Conservation (phyloP, 2,797 vertebrate genomes). For the Sebastes ruberrimus region DNA sequence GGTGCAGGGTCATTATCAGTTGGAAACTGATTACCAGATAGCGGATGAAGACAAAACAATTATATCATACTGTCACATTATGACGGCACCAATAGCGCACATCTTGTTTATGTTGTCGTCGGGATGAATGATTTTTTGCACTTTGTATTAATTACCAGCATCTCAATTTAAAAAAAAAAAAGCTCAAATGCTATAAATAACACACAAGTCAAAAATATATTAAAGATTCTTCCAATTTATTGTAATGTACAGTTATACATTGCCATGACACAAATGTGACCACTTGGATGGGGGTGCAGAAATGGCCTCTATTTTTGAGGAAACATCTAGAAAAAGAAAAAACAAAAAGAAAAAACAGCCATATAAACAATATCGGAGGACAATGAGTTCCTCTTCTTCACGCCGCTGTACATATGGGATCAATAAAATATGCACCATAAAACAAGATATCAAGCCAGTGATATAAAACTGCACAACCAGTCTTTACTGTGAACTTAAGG, state of each 20-base stretch:
- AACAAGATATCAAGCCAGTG: conserved; percentile 77
- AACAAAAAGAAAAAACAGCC: conserved; percentile 64
- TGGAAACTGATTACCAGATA: conserved; percentile 59
- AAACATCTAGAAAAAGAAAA: too few species aligned
- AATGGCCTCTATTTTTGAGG: conserved; percentile 54
- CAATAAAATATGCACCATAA: conserved; percentile 76
- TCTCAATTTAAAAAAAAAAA: neutral
- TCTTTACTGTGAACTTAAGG: conserved; percentile 72
- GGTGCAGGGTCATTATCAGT: conserved; percentile 68
- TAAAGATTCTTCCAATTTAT: conserved; percentile 99
- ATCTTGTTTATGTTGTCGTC: conserved; percentile 30
- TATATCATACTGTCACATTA: conserved; percentile 66
- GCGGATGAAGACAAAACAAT: conserved; percentile 71
- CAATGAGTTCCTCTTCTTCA: conserved; percentile 51
- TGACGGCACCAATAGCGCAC: conserved; percentile 50
- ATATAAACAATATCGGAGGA: conserved; percentile 78
- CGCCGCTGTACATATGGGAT: conserved; percentile 72
- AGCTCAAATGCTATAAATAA: conserved; percentile 37
- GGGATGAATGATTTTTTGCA: neutral
- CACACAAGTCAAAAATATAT: conserved; percentile 79
- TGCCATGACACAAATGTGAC: conserved; percentile 88
- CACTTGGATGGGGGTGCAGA: conserved; percentile 72
- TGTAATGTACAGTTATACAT: conserved; percentile 96
- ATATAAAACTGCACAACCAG: conserved; percentile 79
- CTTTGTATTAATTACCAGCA: neutral